Percentiles rank a stretch among this genome's conserved stretches.
phyloP scores from a whole-genome alignment of 2,888 invertebrate genomes.

The Epinotia bilunana region DNA sequence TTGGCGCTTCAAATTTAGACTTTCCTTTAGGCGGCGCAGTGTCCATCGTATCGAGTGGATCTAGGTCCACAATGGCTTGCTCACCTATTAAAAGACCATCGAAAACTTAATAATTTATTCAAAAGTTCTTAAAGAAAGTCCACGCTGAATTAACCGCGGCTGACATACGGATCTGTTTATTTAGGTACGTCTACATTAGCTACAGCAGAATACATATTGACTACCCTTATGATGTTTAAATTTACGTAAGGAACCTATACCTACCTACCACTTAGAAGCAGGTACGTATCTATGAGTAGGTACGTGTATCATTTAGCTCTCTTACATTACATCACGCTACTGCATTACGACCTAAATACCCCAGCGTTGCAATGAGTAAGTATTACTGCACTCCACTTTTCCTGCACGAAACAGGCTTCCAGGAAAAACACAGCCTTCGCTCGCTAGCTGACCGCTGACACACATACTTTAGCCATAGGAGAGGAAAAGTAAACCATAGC shows the following conservation, averaged over 20 bases:
- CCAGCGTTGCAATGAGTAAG: constrained; percentile 18
- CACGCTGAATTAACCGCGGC: too few species aligned
- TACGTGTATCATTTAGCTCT: background rate
- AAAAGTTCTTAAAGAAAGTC: too few species aligned
- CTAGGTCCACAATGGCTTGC: background rate
- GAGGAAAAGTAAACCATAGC: constrained; percentile 27
- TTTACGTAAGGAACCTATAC: background rate
- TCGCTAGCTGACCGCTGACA: constrained; percentile 7
- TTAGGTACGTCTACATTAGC: too few species aligned
- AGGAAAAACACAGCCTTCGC: constrained; percentile 39
- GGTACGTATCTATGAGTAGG: background rate
- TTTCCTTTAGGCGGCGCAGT: background rate
- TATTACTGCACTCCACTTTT: constrained; percentile 32
- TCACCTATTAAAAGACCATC: background rate
- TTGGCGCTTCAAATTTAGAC: background rate
- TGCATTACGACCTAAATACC: constrained; percentile 34
- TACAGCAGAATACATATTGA: too few species aligned
- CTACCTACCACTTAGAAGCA: background rate
- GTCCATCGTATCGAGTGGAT: background rate
- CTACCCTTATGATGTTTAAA: too few species aligned
- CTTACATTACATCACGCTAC: constrained; percentile 26
- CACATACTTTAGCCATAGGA: constrained; percentile 11
- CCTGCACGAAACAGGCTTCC: constrained; percentile 31
- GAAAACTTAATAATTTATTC: too few species aligned
- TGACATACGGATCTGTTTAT: too few species aligned